A percentile compares a stretch with the other conserved stretches of the same genome.
Conservation (phyloP, 2,888 invertebrate genomes). For the Cerastis rubricosa region DNA sequence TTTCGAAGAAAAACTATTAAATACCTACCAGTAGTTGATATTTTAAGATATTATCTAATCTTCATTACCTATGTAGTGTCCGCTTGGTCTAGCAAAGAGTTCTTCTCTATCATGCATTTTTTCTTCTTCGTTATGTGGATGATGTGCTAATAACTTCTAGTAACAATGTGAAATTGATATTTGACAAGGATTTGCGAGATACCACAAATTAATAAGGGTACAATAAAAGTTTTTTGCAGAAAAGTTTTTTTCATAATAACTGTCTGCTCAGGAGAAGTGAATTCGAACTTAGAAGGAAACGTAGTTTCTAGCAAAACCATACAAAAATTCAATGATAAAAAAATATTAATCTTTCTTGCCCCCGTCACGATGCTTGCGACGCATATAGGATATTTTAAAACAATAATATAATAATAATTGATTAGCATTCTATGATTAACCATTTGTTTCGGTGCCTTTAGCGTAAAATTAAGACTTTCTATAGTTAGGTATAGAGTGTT, state of each 20-base stretch:
- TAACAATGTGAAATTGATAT: too few relatives aligned
- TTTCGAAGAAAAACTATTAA: constrained; percentile 6
- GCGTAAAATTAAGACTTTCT: neutral
- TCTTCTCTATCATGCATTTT: too few relatives aligned
- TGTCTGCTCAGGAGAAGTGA: neutral
- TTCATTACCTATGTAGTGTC: too few relatives aligned
- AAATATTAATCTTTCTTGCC: neutral
- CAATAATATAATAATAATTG: constrained; percentile 19
- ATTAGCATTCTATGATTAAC: constrained; percentile 9
- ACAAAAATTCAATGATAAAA: neutral
- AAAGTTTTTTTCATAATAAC: too few relatives aligned
- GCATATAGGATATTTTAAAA: constrained; percentile 20
- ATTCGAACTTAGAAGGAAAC: neutral
- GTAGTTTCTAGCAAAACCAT: neutral
- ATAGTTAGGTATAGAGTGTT: neutral
- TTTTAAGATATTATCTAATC: constrained; percentile 23
- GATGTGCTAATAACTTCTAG: too few relatives aligned
- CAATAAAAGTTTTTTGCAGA: too few relatives aligned
- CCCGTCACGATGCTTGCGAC: constrained; percentile 20
- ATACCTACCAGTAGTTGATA: constrained; percentile 31
- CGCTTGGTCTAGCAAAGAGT: too few relatives aligned
- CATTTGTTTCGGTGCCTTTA: constrained; percentile 19
- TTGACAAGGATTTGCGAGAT: too few relatives aligned
- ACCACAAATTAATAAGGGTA: too few relatives aligned
- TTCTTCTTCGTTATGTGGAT: too few relatives aligned